Percentiles rank a stretch among this genome's conserved stretches.
phyloP scores from a whole-genome alignment of 1,140 invertebrate species.

The Tetragonula clypearis region DNA sequence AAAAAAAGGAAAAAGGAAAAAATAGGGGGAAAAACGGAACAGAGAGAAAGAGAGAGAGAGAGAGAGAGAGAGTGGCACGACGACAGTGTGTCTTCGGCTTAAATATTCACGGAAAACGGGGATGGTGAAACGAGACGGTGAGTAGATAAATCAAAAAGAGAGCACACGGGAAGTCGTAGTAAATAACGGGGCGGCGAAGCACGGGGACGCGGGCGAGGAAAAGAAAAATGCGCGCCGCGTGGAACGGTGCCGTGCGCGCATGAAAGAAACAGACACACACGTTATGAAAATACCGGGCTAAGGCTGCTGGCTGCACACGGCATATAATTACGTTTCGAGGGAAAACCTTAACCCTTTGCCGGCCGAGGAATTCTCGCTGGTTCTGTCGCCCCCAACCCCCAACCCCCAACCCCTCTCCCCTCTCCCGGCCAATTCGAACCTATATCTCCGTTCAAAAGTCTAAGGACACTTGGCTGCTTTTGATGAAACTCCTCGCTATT shows the following conservation, averaged over 20 bases:
- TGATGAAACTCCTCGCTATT: background rate
- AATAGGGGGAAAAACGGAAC: background rate
- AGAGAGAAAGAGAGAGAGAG: background rate
- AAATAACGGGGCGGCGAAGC: constrained; percentile 4
- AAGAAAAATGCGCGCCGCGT: background rate
- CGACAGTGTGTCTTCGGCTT: constrained; percentile 33
- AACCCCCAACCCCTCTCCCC: too few relatives aligned
- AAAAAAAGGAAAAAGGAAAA: too few relatives aligned
- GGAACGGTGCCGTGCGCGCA: constrained; percentile 33
- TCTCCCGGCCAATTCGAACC: constrained; percentile 27
- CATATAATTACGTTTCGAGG: constrained; percentile 41
- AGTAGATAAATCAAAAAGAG: constrained; percentile 51
- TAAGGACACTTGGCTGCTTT: background rate
- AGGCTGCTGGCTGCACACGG: constrained; percentile 2
- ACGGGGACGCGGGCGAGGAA: background rate
- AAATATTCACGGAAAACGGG: constrained; percentile 39
- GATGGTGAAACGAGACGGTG: constrained; percentile 37
- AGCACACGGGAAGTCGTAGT: background rate
- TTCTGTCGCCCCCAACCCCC: background rate
- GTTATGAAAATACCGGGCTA: constrained; percentile 29
- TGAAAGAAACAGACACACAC: constrained; percentile 33
- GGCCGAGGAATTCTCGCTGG: background rate
- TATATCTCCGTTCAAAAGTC: constrained; percentile 10
- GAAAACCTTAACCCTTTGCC: constrained; percentile 24
- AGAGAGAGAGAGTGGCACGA: too few relatives aligned